Percentiles rank a stretch among this genome's conserved stretches.
These are phyloP conservation scores for Panzeria rudis DNA, from an alignment of 2,888 invertebrate species.

Conservation along the genomic window DNA sequence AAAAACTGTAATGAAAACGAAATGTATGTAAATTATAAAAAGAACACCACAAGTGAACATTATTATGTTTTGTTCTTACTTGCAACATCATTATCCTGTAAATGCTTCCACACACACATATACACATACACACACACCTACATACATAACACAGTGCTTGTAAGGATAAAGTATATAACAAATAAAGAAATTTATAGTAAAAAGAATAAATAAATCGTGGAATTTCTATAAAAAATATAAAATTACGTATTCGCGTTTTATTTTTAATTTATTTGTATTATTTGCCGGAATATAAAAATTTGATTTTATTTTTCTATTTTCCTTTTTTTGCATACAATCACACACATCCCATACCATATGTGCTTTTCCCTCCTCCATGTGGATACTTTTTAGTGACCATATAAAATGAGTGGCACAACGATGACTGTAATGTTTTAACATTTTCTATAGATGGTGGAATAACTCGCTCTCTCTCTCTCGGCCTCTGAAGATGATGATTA, in stretches of 20 bases:
- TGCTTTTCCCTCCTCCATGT: not conserved
- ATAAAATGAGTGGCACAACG: conserved; percentile 13
- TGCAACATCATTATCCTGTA: conserved; percentile 60
- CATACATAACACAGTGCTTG: conserved; percentile 25
- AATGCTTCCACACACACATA: conserved; percentile 8
- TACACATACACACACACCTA: conserved; percentile 5
- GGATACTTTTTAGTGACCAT: conserved; percentile 25
- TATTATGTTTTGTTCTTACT: conserved; percentile 74
- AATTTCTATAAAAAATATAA: conserved; percentile 81
- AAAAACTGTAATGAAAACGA: conserved; percentile 31
- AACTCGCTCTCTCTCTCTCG: not conserved
- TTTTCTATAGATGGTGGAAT: conserved; percentile 35
- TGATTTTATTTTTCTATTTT: conserved; percentile 64
- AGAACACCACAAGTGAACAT: conserved; percentile 51
- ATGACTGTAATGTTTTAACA: conserved; percentile 55
- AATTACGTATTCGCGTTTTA: conserved; percentile 80
- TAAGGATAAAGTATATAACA: conserved; percentile 44
- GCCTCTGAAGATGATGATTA: conserved; percentile 20
- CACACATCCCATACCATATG: not conserved
- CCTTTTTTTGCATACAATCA: not conserved
- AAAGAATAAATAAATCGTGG: conserved; percentile 77
- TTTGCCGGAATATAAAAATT: conserved; percentile 45
- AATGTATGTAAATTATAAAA: conserved; percentile 18
- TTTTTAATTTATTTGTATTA: conserved; percentile 45
- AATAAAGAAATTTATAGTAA: conserved; percentile 69